phyloP scores from a whole-genome alignment of 2,797 vertebrate genomes.

The Alectoris magna region DNA sequence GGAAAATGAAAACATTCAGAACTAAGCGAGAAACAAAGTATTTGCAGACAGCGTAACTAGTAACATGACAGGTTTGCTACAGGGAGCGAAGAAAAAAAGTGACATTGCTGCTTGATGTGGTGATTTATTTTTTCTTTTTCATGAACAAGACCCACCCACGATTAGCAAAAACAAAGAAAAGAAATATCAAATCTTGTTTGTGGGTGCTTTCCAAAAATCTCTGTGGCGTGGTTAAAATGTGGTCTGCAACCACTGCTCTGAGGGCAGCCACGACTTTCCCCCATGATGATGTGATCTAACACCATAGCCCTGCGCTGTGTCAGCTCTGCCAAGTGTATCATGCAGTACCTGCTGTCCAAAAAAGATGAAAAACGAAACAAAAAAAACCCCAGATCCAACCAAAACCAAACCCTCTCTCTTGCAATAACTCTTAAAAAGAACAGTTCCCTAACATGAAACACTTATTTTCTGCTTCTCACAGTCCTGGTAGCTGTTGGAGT shows the following conservation, averaged over 20 bases:
- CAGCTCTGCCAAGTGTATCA: conserved; percentile 22
- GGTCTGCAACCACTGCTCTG: conserved; percentile 43
- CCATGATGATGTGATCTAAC: background rate
- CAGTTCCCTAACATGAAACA: conserved; percentile 14
- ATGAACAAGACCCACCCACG: background rate
- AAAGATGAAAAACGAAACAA: background rate
- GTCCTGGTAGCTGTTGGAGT: conserved; percentile 56
- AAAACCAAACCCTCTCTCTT: background rate
- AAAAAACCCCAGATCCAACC: background rate
- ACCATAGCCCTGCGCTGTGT: background rate
- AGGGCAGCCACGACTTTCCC: conserved; percentile 36
- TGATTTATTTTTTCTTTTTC: background rate
- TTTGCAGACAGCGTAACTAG: background rate
- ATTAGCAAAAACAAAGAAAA: background rate
- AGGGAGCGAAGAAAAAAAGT: conserved; percentile 29
- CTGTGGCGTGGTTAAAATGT: conserved; percentile 57
- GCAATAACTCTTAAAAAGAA: conserved; percentile 1
- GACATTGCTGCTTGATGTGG: conserved; percentile 53
- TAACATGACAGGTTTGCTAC: background rate
- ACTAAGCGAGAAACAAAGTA: background rate
- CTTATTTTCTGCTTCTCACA: conserved; percentile 71
- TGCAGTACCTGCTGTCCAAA: conserved; percentile 21
- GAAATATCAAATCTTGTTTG: background rate
- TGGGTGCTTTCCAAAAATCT: conserved; percentile 48
- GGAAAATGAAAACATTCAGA: background rate